Evolutionary conservation across 2,888 invertebrate genomes (phyloP), one percentile per base, ranked within the genome.

Genomic region (Deroplatys truncata): DNA sequence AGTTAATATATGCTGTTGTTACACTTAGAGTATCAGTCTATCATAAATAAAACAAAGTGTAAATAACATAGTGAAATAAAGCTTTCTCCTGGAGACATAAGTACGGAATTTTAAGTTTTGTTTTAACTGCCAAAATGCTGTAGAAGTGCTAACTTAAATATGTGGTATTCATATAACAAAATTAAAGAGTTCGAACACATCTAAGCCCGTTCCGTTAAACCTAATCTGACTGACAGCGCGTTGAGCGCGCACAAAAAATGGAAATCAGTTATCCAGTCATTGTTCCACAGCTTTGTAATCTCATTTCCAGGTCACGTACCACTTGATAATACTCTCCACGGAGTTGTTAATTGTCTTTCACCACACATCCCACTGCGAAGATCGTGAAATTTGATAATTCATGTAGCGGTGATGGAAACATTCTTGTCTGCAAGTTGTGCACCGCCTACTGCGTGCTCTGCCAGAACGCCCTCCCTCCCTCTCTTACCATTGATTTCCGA

Each of bases 401-500:
- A 72, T 72, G 56, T 72, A 72, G 20, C 56, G 56, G 56, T 72
- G 56, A 72, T 72, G 56, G 56, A 72, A 72, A 72, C 56, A 72
- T 72, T 72, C 56, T 72, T 72, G 56, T 72, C 56, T 72, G 56
- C 56, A 72, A 72, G 56, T 72, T 72, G 56, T 25, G 25, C 56
- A 25, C 56, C 25, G 15, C 31, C n/a, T 28, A 43, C 35, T 35
- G 85, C 43, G n/a, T 49, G 85, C n/a, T 49, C 20, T 49, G 49
- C 20, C 43, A 85, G 85, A 25, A 85, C 56, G 20, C 56, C 56
- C 56, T 1, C 82, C 20, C 82, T 35, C 49, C 86, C 72, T 56
- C 29, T 16, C 72, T 20, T 82, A 83, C 9, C 82, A 87, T 87
- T 87, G 87, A 87, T 87, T 87, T 87, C 87, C 87, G 87, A 72